phyloP scores from a whole-genome alignment of 2,113 vertebrate genomes.

The Poeciliopsis turrubarensis region DNA sequence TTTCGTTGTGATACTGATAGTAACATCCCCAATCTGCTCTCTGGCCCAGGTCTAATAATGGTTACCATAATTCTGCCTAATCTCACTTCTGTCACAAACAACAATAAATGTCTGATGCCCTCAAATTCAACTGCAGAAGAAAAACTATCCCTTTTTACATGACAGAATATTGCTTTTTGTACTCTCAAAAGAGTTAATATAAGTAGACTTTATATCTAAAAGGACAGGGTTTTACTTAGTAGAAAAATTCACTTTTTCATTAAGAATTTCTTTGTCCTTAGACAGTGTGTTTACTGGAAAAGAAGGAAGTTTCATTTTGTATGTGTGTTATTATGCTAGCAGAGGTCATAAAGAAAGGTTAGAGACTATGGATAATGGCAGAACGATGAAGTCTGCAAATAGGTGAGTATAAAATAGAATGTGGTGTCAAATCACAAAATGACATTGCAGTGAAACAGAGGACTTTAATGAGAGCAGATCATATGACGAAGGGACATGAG shows the following conservation, averaged over 20 bases:
- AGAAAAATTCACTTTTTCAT: not conserved
- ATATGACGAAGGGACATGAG: not conserved
- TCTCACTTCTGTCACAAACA: constrained; percentile 61
- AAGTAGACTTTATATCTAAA: constrained; percentile 15
- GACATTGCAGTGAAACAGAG: not conserved
- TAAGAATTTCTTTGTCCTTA: not conserved
- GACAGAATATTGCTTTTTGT: constrained; percentile 33
- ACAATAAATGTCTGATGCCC: constrained; percentile 52
- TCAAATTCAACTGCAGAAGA: constrained; percentile 51
- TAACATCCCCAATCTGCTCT: constrained; percentile 41
- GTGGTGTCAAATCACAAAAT: constrained; percentile 3
- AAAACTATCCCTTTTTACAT: constrained; percentile 46
- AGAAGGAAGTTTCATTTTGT: not conserved
- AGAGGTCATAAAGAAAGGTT: not conserved
- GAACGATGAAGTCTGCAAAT: constrained; percentile 44
- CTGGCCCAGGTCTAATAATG: constrained; percentile 51
- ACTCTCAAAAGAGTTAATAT: constrained; percentile 20
- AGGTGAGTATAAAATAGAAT: not conserved
- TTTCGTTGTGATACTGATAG: constrained; percentile 38
- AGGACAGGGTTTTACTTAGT: not conserved
- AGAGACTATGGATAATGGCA: constrained; percentile 13
- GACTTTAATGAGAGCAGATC: not conserved
- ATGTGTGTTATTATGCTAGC: not conserved
- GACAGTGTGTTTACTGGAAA: not conserved
- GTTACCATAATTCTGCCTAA: constrained; percentile 67